Conservation (phyloP, 1,140 invertebrate genomes). For the Acyrthosiphon pisum region DNA sequence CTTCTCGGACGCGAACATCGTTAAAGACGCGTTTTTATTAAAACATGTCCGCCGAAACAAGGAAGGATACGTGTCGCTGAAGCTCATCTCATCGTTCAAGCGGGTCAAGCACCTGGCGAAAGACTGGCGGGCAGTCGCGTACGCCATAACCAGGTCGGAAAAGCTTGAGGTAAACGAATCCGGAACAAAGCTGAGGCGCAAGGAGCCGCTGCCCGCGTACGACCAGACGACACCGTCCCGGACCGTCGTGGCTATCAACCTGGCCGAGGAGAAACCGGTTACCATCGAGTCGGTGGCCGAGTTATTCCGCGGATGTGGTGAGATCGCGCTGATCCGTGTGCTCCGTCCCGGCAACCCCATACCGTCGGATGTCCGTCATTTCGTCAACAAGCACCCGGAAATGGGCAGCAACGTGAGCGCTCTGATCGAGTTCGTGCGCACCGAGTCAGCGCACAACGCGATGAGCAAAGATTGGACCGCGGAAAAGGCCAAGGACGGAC, state of each 20-base stretch:
- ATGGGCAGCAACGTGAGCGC: slow-evolving; percentile 83
- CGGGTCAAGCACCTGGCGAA: slow-evolving; percentile 90
- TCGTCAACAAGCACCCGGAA: slow-evolving; percentile 89
- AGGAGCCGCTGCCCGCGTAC: slow-evolving; percentile 84
- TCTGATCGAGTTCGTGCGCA: slow-evolving; percentile 87
- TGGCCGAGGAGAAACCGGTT: slow-evolving; percentile 79
- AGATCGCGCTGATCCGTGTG: slow-evolving; percentile 85
- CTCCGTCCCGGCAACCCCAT: slow-evolving; percentile 85
- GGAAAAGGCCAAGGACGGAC: slow-evolving; percentile 38
- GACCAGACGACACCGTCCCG: slow-evolving; percentile 90
- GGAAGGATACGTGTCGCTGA: slow-evolving; percentile 92
- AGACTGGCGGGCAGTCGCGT: slow-evolving; percentile 90
- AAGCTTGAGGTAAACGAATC: slow-evolving; percentile 88
- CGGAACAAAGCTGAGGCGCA: slow-evolving; percentile 87
- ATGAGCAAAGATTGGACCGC: slow-evolving; percentile 68
- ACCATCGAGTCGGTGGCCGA: slow-evolving; percentile 88
- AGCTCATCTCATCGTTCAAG: slow-evolving; percentile 92
- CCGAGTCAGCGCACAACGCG: slow-evolving; percentile 82
- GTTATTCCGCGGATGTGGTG: slow-evolving; percentile 84
- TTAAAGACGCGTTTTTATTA: slow-evolving; percentile 92
- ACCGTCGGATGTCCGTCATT: slow-evolving; percentile 86
- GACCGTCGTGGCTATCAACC: slow-evolving; percentile 84
- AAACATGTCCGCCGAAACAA: slow-evolving; percentile 94
- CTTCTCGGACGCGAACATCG: slow-evolving; percentile 92
- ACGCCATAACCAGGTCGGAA: slow-evolving; percentile 77